Conservation (phyloP, 2,888 invertebrate species). For the Hybos culiciformis region DNA sequence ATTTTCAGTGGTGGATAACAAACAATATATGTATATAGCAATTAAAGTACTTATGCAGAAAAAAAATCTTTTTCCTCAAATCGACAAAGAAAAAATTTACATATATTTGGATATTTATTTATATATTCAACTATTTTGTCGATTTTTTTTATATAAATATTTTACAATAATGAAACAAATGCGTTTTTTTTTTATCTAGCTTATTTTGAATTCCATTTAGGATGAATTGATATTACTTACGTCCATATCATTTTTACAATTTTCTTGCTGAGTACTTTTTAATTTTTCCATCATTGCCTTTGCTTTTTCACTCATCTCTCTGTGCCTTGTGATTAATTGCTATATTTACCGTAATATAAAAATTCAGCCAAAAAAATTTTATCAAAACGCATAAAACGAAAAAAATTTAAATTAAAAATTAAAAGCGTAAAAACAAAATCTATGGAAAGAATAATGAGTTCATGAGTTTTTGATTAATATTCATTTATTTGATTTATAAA, state of each 20-base stretch:
- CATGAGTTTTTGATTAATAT: no score
- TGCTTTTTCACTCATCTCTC: conserved; percentile 37
- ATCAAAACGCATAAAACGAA: conserved; percentile 14
- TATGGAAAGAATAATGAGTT: conserved; percentile 12
- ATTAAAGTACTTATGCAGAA: no score
- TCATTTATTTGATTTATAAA: no score
- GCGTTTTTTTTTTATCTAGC: not conserved
- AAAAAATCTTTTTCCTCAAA: no score
- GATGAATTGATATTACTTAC: no score
- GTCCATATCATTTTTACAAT: conserved; percentile 26
- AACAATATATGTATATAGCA: no score
- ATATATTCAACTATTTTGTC: no score
- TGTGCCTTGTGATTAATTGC: conserved; percentile 36
- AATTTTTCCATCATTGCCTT: conserved; percentile 36
- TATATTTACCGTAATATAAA: conserved; percentile 22
- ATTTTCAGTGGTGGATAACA: no score
- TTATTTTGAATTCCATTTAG: not conserved
- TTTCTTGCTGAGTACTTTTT: conserved; percentile 27
- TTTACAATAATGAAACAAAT: no score
- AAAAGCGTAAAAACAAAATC: conserved; percentile 17
- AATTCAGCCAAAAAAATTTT: conserved; percentile 14
- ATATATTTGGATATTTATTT: no score
- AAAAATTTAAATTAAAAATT: conserved; percentile 18
- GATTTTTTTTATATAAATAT: no score
- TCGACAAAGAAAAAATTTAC: no score